Conservation (phyloP, 2,113 vertebrate genomes). For the Sterrhoptilus dennistouni region DNA sequence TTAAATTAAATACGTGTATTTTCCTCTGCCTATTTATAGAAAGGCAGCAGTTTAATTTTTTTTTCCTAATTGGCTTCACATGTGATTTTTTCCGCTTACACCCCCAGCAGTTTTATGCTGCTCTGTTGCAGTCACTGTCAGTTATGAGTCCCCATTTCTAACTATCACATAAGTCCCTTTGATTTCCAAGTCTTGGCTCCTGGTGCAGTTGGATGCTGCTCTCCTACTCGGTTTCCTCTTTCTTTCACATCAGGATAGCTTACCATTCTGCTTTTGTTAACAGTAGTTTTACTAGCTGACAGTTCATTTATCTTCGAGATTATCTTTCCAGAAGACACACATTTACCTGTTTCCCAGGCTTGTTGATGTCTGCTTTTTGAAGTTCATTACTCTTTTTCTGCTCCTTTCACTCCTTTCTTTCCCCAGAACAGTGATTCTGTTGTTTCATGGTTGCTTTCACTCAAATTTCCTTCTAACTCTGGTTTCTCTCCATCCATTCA, state of each 20-base stretch:
- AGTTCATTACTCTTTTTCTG: neutral
- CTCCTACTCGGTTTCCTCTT: neutral
- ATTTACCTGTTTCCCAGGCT: constrained; percentile 43
- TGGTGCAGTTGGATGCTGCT: neutral
- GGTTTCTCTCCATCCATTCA: neutral
- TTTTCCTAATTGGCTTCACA: neutral
- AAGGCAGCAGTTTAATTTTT: neutral
- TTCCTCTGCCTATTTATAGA: neutral
- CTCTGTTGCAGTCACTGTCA: neutral
- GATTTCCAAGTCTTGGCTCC: neutral
- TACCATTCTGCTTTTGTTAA: constrained; percentile 33
- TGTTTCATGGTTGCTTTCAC: constrained; percentile 26
- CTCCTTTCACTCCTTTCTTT: constrained; percentile 16
- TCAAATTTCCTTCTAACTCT: neutral
- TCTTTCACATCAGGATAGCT: constrained; percentile 29
- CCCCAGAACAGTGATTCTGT: neutral
- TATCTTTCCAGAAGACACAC: constrained; percentile 31
- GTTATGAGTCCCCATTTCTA: neutral
- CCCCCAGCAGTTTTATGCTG: neutral
- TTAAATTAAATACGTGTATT: neutral
- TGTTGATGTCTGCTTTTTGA: neutral
- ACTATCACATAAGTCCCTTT: neutral
- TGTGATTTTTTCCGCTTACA: neutral
- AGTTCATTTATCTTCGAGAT: constrained; percentile 40
- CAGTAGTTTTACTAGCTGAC: neutral